These are phyloP conservation scores for Argyrosomus japonicus DNA, from an alignment of 2,113 vertebrate species.

Conservation along the genomic window DNA sequence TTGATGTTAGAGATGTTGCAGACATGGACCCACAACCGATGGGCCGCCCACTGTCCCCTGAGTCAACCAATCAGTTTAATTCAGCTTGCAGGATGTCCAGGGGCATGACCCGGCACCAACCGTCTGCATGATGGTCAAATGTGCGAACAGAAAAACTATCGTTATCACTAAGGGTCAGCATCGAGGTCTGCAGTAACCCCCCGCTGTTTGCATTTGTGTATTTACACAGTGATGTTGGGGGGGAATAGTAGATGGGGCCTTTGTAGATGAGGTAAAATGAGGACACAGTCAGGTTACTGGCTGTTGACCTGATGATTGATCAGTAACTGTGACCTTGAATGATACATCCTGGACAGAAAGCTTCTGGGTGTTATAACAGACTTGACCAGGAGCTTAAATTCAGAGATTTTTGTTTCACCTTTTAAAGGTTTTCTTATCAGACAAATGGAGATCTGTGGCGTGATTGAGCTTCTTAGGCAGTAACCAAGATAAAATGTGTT, in stretches of 20 bases:
- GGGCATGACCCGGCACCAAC: neutral
- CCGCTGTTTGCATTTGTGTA: slow-evolving; percentile 26
- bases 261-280: neutral
- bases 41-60: neutral
- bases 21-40: neutral
- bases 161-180: neutral
- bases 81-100: neutral
- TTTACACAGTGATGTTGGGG: slow-evolving; percentile 19
- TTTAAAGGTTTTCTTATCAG: neutral
- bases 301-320: slow-evolving; percentile 23
- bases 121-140: neutral
- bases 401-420: neutral
- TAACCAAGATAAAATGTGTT: neutral
- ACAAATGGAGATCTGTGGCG: too few species aligned
- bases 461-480: neutral
- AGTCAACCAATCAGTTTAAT: slow-evolving; percentile 7
- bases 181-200: neutral
- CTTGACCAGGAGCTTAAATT: neutral
- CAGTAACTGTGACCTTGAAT: slow-evolving; percentile 5
- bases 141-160: too few species aligned
- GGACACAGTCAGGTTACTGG: slow-evolving; percentile 1
- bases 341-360: neutral
- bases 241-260: neutral
- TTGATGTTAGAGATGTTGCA: neutral
- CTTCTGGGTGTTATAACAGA: neutral